Evolutionary conservation across 2,113 vertebrate species (phyloP).

Genomic region (Ctenodactylus gundi): DNA sequence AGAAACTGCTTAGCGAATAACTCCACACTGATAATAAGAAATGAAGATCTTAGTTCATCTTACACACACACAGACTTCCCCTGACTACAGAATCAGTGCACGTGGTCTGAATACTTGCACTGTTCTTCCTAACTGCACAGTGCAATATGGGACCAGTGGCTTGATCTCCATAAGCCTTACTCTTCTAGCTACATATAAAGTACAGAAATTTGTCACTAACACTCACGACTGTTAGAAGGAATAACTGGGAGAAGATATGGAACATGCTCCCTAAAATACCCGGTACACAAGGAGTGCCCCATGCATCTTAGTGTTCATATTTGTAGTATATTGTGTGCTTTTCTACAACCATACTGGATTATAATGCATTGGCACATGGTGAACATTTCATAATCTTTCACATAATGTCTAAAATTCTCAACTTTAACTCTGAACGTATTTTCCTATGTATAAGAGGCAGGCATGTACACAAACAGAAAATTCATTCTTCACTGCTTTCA

Average conservation of each 20-base stretch:
- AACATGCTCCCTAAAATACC: not conserved
- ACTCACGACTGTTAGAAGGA: not conserved
- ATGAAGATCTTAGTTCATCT: not conserved
- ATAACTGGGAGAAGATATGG: not conserved
- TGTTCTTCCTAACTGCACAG: not conserved
- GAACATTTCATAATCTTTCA: not conserved
- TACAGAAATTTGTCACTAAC: not conserved
- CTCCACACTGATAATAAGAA: constrained; percentile 4
- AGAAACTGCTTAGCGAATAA: constrained; percentile 25
- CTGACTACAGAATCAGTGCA: not conserved
- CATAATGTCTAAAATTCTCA: not conserved
- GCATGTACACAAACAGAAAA: not conserved
- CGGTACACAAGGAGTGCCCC: not conserved
- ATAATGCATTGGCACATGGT: not conserved
- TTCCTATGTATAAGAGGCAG: not conserved
- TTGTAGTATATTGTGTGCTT: not conserved
- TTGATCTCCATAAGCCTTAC: not conserved
- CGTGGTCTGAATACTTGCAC: not conserved
- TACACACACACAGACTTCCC: not conserved
- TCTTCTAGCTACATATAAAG: not conserved
- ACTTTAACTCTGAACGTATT: not conserved
- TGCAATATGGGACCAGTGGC: not conserved
- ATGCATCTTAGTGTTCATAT: not conserved
- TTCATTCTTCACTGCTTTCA: not conserved
- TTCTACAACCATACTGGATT: not conserved